These are phyloP conservation scores for Imbricaverruca yamaguchii DNA, from an alignment of 2,888 invertebrate genomes.

Conservation along the genomic window DNA sequence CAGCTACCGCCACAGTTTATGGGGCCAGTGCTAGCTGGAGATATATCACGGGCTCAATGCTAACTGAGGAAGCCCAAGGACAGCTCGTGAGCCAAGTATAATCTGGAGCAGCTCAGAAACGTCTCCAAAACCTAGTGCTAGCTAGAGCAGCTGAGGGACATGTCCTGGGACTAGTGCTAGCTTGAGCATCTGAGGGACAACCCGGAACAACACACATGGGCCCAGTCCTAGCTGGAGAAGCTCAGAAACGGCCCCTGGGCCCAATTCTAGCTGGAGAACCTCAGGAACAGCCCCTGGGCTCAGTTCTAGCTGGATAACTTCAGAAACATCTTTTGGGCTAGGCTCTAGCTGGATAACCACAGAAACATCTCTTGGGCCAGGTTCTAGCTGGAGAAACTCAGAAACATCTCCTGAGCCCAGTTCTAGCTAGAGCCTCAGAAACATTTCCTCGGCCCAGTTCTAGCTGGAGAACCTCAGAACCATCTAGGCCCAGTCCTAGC, in stretches of 20 bases:
- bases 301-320: constrained; percentile 46
- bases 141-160: constrained; percentile 50
- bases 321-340: no score
- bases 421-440: no score
- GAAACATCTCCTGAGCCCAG: constrained; percentile 48
- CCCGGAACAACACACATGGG: no score
- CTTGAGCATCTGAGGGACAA: constrained; percentile 31
- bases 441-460: no score
- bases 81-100: no score
- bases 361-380: no score
- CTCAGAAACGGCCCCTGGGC: constrained; percentile 37
- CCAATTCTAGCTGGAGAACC: constrained; percentile 39
- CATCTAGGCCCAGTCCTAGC: no score
- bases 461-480: constrained; percentile 47
- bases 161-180: constrained; percentile 47
- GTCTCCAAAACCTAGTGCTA: constrained; percentile 46
- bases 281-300: constrained; percentile 48
- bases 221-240: constrained; percentile 39
- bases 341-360: no score
- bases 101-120: constrained; percentile 46
- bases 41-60: constrained; percentile 47
- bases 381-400: constrained; percentile 44
- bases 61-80: constrained; percentile 38
- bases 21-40: constrained; percentile 37
- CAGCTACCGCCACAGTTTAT: constrained; percentile 37